Percentiles rank a stretch among this genome's conserved stretches.
Conservation (phyloP, 1,140 invertebrate species). For the Drosophila kohkoa region DNA sequence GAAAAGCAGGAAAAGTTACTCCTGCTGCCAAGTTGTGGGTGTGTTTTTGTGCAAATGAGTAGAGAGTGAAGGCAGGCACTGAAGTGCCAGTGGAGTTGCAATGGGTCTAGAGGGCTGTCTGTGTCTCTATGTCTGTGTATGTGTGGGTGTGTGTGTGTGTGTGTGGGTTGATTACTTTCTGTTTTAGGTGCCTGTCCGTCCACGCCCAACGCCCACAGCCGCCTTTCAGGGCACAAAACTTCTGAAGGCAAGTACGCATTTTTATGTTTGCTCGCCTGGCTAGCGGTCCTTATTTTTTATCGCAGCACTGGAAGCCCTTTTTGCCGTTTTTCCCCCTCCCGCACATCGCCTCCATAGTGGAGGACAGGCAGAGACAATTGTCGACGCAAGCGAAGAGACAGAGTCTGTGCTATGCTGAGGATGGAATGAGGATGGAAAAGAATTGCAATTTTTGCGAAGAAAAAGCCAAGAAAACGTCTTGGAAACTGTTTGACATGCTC, state of each 20-base stretch:
- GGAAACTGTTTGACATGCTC: conserved; percentile 76
- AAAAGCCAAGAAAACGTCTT: conserved; percentile 79
- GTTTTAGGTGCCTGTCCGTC: conserved; percentile 71
- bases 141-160: conserved; percentile 44
- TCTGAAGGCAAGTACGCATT: conserved; percentile 79
- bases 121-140: conserved; percentile 11
- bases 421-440: conserved; percentile 40
- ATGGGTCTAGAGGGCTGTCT: conserved; percentile 6
- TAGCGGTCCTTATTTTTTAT: conserved; percentile 72
- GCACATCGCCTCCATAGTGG: conserved; percentile 17
- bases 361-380: conserved; percentile 69
- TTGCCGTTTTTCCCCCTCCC: conserved; percentile 1
- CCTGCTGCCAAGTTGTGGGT: conserved; percentile 77
- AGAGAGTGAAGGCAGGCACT: conserved; percentile 35
- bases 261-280: conserved; percentile 78
- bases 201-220: conserved; percentile 29
- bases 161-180: conserved; percentile 82
- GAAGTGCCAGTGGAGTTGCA: conserved; percentile 44
- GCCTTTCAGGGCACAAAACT: conserved; percentile 54
- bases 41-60: conserved; percentile 81
- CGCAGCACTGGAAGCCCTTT: conserved; percentile 72
- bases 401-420: conserved; percentile 13
- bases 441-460: conserved; percentile 78
- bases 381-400: conserved; percentile 31
- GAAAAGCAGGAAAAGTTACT: conserved; percentile 68